phyloP scores from a whole-genome alignment of 2,113 vertebrate genomes.

The Lontra canadensis region DNA sequence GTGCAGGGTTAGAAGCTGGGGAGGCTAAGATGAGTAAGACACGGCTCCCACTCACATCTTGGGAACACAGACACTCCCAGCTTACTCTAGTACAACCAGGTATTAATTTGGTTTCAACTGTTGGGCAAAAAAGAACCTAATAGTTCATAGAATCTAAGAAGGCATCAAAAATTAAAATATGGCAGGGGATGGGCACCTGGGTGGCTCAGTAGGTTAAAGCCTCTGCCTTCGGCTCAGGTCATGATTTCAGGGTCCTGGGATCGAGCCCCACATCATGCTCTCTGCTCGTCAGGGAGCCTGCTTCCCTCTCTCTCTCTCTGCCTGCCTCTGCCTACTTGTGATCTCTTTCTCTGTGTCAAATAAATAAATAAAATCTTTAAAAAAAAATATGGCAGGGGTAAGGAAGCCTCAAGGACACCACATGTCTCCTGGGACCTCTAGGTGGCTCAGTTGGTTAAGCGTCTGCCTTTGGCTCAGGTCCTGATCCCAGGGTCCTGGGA shows the following conservation, averaged over 20 bases:
- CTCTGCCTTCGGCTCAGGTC: not conserved
- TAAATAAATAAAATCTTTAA: too few species aligned
- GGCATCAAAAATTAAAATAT: not conserved
- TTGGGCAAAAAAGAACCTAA: not conserved
- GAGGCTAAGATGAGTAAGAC: not conserved
- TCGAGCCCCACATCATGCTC: fast-evolving
- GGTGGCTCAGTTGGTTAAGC: not conserved
- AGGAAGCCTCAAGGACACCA: not conserved
- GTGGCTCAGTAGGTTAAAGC: not conserved
- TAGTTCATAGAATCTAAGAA: not conserved
- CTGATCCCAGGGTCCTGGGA: not conserved
- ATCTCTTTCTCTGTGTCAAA: too few species aligned
- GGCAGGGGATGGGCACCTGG: not conserved
- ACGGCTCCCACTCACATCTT: not conserved
- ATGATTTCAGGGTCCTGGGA: not conserved
- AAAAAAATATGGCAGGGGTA: not conserved
- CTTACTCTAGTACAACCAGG: not conserved
- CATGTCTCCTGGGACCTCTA: not conserved
- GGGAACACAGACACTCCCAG: not conserved
- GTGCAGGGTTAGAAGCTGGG: not conserved
- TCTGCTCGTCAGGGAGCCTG: not conserved
- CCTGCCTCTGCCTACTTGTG: too few species aligned
- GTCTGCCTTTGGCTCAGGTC: not conserved
- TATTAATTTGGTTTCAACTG: not conserved
- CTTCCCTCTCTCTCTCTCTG: not conserved